Evolutionary conservation across 2,113 vertebrate species (phyloP), one percentile per base, ranked within the genome.

Genomic region (Mungos mungo): DNA sequence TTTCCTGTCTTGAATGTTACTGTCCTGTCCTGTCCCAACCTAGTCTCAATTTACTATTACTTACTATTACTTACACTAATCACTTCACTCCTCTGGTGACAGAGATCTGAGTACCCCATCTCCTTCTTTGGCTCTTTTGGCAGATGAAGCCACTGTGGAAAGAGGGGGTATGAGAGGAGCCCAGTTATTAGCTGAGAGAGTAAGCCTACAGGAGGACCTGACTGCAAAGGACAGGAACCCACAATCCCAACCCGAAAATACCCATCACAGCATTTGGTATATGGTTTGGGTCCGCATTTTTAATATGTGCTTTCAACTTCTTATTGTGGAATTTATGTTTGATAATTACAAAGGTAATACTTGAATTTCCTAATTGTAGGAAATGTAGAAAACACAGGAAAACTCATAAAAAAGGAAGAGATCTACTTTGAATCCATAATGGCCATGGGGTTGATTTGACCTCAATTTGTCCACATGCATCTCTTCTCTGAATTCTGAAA

Each of bases 401-500:
- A 97, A n/a, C 1, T 4, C 31, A 6, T 52, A 33, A 87, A 90
- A 92, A 52, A 96, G 79, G 79, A 84, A 33, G 72, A 93, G 87
- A 19, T 90, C 60, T 86, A 69, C 72, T 81, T 94, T 76, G 92
- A 47, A 54, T 92, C 41, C 52, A 63, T 25, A 89, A 47, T 50
- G 57, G 41, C 63, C 65, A 23, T 45, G 52, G 71, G 47, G 80
- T 47, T 94, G 50, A 95, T 82, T 66, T 93, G 33, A 95, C 95
- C 41, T 87, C 16, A 5, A 2, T 50, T 77, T 38, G 19, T 83
- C 85, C 33, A 79, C 27, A 31, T 14, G 25, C 6, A 7, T 66
- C 41, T 76, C n/a, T 80, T 93, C 71, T 57, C 47, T 76, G 77
- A 85, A 85, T 92, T 96, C 71, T 93, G 87, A 97, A 84, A 65